Evolutionary conservation across 2,888 invertebrate genomes (phyloP), one percentile per base, ranked within the genome.

Genomic region (Peribatodes rhomboidaria): DNA sequence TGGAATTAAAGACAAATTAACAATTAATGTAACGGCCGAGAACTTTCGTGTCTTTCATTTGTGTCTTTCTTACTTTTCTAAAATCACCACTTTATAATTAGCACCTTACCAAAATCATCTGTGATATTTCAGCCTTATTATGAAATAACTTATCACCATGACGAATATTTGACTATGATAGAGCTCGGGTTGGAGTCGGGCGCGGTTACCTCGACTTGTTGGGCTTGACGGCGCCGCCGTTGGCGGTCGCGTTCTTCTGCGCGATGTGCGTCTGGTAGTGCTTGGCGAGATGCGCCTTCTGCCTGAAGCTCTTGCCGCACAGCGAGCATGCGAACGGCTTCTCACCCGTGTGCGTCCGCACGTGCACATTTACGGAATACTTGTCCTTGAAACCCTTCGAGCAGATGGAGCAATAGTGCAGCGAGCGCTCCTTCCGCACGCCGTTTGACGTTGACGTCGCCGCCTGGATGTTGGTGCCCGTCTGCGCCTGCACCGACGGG

Each of bases 281-380:
- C 86, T 98, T 98, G 66, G 98, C 98, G 76, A 98, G 94, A 81
- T 98, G 98, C 0, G 98, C 98, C 83, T 98, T 98, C 87, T 98
- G 98, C 53, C 98, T 95, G 91, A 98, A 98, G 81, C 97, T 97
- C 87, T 98, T 98, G 70, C 98, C 98, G 86, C 99, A 99, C 62
- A 98, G 94, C 16, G 97, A 96, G 87, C 99, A 99, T 37, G 97
- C 95, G 88, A 99, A 99, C 0, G 99, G 99, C 83, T 99, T 99
- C 88, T 99, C 99, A 0, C 99, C 99, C 0, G 99, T 99, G 85
- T 99, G 99, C 27, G 99, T 99, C 76, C 99, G 95, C 75, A 99
- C 98, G 89, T 99, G 99, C 50, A 99, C 99, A 86, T 99, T 99
- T 61, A 99, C 98, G 68, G 99, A 97, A 94, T 99, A 99, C 87